phyloP scores from a whole-genome alignment of 2,797 vertebrate genomes.

The Syngnathus acus region DNA sequence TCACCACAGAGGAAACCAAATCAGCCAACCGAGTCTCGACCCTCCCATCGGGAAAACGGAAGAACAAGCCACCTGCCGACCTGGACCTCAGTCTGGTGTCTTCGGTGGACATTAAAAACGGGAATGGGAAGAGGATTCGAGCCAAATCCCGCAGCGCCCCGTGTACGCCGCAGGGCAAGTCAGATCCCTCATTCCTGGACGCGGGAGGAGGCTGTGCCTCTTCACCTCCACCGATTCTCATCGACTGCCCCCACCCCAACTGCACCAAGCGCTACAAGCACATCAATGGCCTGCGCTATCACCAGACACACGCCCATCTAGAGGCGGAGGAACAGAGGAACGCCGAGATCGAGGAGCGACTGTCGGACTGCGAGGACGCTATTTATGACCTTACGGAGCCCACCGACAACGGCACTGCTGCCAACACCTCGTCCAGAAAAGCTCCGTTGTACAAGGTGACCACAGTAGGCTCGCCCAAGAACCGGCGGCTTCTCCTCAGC shows the following conservation, averaged over 20 bases:
- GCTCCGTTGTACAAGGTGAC: slow-evolving; percentile 81
- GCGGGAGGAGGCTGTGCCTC: slow-evolving; percentile 82
- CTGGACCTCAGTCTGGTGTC: slow-evolving; percentile 88
- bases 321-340: slow-evolving; percentile 79
- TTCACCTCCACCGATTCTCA: slow-evolving; percentile 84
- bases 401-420: slow-evolving; percentile 51
- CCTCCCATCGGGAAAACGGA: slow-evolving; percentile 79
- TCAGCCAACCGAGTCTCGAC: slow-evolving; percentile 67
- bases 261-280: slow-evolving; percentile 99
- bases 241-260: slow-evolving; percentile 98
- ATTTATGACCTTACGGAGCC: slow-evolving; percentile 82
- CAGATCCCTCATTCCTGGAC: slow-evolving; percentile 85
- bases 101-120: slow-evolving; percentile 80
- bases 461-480: slow-evolving; percentile 83
- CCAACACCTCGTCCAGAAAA: slow-evolving; percentile 75
- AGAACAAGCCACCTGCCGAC: slow-evolving; percentile 86
- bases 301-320: slow-evolving; percentile 95
- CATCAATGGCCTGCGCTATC: slow-evolving; percentile 95
- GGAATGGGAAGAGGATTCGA: slow-evolving; percentile 86
- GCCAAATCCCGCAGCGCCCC: slow-evolving; percentile 94
- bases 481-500: slow-evolving; percentile 80
- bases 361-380: slow-evolving; percentile 90
- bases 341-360: slow-evolving; percentile 85
- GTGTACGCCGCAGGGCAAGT: slow-evolving; percentile 90
- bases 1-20: slow-evolving; percentile 87